Evolutionary conservation across 2,113 vertebrate genomes (phyloP).

Genomic region (Hippocampus zosterae): DNA sequence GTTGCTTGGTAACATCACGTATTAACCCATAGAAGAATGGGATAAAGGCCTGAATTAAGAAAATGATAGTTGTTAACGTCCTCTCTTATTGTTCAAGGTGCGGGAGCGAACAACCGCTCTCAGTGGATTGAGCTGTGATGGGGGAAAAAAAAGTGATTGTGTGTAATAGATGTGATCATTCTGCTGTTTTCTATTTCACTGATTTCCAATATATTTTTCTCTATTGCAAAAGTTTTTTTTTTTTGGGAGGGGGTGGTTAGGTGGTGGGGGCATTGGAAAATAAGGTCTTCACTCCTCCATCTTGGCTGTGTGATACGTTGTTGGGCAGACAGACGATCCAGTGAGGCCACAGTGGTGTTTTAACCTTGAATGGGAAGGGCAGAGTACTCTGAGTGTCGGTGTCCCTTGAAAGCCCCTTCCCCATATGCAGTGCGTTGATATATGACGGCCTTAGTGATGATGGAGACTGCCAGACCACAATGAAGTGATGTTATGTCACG

Average conservation of each 20-base stretch:
- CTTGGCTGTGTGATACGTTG: constrained; percentile 24
- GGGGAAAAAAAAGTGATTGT: neutral
- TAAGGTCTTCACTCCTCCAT: constrained; percentile 5
- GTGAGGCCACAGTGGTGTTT: constrained; percentile 44
- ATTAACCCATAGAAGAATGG: neutral
- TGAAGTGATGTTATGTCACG: constrained; percentile 38
- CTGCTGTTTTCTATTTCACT: neutral
- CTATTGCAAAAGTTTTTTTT: neutral
- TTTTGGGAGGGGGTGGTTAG: too few relatives aligned
- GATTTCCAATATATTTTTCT: neutral
- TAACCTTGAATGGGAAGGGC: constrained; percentile 58
- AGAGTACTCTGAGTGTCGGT: constrained; percentile 40
- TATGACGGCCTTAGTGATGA: constrained; percentile 56
- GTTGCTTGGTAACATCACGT: neutral
- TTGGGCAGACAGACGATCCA: constrained; percentile 43
- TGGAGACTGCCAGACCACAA: constrained; percentile 40
- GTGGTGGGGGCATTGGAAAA: neutral
- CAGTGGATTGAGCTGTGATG: neutral
- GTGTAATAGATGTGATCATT: neutral
- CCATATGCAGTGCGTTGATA: constrained; percentile 45
- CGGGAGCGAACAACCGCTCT: neutral
- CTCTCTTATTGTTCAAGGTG: neutral
- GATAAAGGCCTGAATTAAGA: neutral
- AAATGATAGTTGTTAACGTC: neutral
- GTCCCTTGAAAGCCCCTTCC: constrained; percentile 52